phyloP scores from a whole-genome alignment of 2,797 vertebrate species.

The Sebastes oblongus region DNA sequence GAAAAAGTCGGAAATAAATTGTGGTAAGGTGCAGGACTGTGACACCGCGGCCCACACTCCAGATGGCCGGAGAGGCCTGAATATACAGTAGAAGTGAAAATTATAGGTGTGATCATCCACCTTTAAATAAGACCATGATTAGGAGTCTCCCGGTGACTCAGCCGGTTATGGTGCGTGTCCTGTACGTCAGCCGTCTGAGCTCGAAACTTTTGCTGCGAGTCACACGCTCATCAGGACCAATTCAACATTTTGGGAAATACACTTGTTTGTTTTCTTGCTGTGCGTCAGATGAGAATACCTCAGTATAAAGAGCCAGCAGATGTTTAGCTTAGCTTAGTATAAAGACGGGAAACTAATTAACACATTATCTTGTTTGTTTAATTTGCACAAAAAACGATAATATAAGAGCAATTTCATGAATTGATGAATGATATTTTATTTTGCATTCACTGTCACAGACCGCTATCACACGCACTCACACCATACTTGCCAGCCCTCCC shows the following conservation, averaged over 20 bases:
- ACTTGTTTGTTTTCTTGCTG: neutral
- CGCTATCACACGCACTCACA: neutral
- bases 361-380: neutral
- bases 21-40: conserved; percentile 20
- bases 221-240: neutral
- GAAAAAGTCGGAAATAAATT: conserved; percentile 49
- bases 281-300: neutral
- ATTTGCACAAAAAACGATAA: no score
- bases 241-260: neutral
- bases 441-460: no score
- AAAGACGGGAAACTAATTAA: neutral
- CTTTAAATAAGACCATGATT: conserved; percentile 26
- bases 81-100: conserved; percentile 36
- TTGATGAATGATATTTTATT: no score
- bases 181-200: conserved; percentile 31
- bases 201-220: neutral
- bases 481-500: no score
- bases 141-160: conserved; percentile 51
- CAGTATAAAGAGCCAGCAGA: no score
- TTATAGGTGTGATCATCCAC: conserved; percentile 43
- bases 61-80: conserved; percentile 23
- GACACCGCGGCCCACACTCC: conserved; percentile 26
- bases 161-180: conserved; percentile 54
- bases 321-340: neutral
- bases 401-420: no score